Conservation (phyloP, 2,888 invertebrate species). For the Eubasilissa splendida region DNA sequence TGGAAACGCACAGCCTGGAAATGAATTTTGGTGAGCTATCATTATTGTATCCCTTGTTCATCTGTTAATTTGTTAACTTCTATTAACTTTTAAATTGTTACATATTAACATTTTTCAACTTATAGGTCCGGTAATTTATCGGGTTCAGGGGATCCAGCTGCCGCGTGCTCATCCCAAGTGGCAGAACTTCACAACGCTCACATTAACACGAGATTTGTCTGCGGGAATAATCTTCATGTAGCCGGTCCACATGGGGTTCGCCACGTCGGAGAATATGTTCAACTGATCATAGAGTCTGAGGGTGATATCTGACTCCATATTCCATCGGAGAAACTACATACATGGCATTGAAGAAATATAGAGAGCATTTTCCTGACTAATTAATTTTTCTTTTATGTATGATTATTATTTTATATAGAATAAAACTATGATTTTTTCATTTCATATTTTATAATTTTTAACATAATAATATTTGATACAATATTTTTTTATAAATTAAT, state of each 20-base stretch:
- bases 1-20: constrained; percentile 81
- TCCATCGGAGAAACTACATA: neutral
- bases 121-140: constrained; percentile 72
- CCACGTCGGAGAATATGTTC: constrained; percentile 43
- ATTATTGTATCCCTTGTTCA: too few species aligned
- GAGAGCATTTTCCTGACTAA: neutral
- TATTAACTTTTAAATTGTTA: too few species aligned
- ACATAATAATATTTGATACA: neutral
- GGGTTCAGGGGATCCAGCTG: constrained; percentile 76
- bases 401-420: too few species aligned
- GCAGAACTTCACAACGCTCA: constrained; percentile 76
- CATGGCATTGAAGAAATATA: neutral
- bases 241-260: constrained; percentile 60
- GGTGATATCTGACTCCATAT: too few species aligned
- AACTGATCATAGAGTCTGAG: neutral
- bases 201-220: constrained; percentile 68
- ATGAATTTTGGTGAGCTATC: constrained; percentile 77
- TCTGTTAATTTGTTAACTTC: too few species aligned
- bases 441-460: too few species aligned
- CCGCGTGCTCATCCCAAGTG: constrained; percentile 75
- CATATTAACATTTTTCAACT: neutral
- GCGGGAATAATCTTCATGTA: constrained; percentile 65
- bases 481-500: neutral
- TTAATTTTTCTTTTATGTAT: too few species aligned
- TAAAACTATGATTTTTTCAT: neutral